phyloP scores from a whole-genome alignment of 2,888 invertebrate species.

The Lepidocyrtoides sp. region DNA sequence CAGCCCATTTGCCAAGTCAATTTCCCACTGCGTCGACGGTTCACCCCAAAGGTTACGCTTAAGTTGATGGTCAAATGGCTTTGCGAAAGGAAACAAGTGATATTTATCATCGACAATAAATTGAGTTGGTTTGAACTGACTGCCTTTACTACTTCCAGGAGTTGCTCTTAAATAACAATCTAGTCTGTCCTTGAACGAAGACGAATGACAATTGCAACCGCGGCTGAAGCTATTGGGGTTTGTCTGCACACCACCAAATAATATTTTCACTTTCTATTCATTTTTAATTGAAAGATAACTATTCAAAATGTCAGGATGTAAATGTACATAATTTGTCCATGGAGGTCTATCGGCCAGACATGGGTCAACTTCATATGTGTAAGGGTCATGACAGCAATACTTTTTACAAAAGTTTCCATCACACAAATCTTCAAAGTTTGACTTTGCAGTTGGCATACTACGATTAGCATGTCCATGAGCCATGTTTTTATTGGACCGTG shows the following conservation, averaged over 20 bases:
- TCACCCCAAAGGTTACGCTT: conserved; percentile 57
- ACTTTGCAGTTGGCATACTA: no score
- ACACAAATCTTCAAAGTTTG: no score
- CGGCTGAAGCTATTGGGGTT: no score
- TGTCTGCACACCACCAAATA: no score
- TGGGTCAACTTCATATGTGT: conserved; percentile 29
- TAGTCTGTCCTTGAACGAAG: conserved; percentile 1
- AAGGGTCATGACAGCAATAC: conserved; percentile 30
- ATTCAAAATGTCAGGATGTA: background rate
- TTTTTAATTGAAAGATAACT: background rate
- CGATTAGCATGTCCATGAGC: no score
- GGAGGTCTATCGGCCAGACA: conserved; percentile 48
- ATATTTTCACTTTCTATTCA: no score
- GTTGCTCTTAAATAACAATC: conserved; percentile 24
- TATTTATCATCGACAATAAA: conserved; percentile 51
- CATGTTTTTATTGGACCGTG: no score
- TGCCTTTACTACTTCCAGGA: background rate
- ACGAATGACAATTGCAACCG: conserved; percentile 16
- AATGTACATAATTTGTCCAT: conserved; percentile 53
- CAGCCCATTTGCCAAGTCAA: conserved; percentile 38
- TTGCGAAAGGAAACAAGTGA: conserved; percentile 40
- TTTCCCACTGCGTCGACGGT: conserved; percentile 52
- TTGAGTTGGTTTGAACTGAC: background rate
- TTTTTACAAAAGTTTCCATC: conserved; percentile 47
- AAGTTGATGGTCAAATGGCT: background rate